Conservation (phyloP, 2,888 invertebrate species). For the Copidosoma aretas region DNA sequence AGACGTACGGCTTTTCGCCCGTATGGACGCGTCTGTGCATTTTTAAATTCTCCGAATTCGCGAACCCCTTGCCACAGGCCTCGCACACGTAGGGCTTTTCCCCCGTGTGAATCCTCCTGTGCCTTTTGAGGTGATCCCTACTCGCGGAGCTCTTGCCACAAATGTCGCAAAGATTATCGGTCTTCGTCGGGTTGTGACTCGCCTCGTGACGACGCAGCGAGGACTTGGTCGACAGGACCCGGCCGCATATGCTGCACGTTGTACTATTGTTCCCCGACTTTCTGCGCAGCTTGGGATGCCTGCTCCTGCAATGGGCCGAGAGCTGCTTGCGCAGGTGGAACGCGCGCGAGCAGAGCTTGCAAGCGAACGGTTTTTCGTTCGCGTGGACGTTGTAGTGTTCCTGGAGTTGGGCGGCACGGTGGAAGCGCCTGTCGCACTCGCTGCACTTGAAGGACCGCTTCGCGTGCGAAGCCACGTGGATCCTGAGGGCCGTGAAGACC, state of each 20-base stretch:
- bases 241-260: slow-evolving; percentile 58
- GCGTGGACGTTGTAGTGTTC: slow-evolving; percentile 61
- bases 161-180: slow-evolving; percentile 63
- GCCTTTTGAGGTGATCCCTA: slow-evolving; percentile 63
- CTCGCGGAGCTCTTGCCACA: slow-evolving; percentile 66
- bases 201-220: slow-evolving; percentile 58
- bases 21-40: slow-evolving; percentile 64
- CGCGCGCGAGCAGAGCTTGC: slow-evolving; percentile 53
- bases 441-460: slow-evolving; percentile 51
- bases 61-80: slow-evolving; percentile 64
- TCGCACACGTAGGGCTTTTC: slow-evolving; percentile 65
- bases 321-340: slow-evolving; percentile 57
- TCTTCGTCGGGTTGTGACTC: slow-evolving; percentile 59
- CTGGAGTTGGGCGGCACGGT: slow-evolving; percentile 57
- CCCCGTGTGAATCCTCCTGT: slow-evolving; percentile 65
- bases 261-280: slow-evolving; percentile 18
- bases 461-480: slow-evolving; percentile 57
- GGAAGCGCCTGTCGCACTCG: slow-evolving; percentile 58
- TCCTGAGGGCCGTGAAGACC: slow-evolving; percentile 54
- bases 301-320: slow-evolving; percentile 56
- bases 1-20: slow-evolving; percentile 65
- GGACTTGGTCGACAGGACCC: slow-evolving; percentile 56
- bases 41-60: slow-evolving; percentile 61
- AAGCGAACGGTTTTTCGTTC: slow-evolving; percentile 58
- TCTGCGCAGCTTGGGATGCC: slow-evolving; percentile 48